Base-by-base conservation (phyloP, 2,113 vertebrate genomes). In the Trogon surrucura region DNA sequence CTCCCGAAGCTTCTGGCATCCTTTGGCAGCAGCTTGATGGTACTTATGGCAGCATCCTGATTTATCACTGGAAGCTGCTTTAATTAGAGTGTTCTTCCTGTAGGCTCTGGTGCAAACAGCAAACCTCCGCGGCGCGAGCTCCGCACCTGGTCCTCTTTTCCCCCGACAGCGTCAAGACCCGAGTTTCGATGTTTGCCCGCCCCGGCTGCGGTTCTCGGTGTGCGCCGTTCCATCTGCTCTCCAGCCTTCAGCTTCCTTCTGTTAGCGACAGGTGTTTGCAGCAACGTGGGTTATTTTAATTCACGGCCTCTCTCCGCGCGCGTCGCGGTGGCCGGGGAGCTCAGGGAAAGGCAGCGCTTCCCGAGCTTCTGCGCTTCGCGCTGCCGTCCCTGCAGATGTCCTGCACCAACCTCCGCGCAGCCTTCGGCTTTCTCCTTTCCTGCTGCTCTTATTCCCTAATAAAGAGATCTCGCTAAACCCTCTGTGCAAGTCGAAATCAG, bases 181-280 rank as follows among this genome's bases (percentile, higher is more conserved):
- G 14, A 13, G 20, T 38, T 44, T 12, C 4, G 10, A 0, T 4
- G 9, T 7, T 45, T n/a, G 0, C 38, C 36, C 23, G 0, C 16
- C 38, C 23, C 3, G 2, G 1, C 19, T 16, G 77, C 6, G 1
- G 20, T 7, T 5, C 1, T 15, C 2, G 5, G 11, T 10, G 60
- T 2, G n/a, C 2, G 1, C 7, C 15, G 17, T 27, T 67, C 1
- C 8, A 21, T 12, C 51, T 16, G 34, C 30, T 65, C 19, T 48
- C 38, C 5, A 0, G 34, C 65, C 69, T 19, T 32, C 38, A 1
- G 23, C 21, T 53, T 74, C 53, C 41, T 78, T 30, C 26, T 7
- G 21, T 47, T 57, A 17, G 30, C 20, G 56, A 2, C n/a, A 11
- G 36, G 16, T n/a, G 64, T n/a, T 69, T 34, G 57, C 58, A 8